These are phyloP conservation scores for Mayetiola destructor DNA, from an alignment of 2,888 invertebrate species.

Conservation along the genomic window DNA sequence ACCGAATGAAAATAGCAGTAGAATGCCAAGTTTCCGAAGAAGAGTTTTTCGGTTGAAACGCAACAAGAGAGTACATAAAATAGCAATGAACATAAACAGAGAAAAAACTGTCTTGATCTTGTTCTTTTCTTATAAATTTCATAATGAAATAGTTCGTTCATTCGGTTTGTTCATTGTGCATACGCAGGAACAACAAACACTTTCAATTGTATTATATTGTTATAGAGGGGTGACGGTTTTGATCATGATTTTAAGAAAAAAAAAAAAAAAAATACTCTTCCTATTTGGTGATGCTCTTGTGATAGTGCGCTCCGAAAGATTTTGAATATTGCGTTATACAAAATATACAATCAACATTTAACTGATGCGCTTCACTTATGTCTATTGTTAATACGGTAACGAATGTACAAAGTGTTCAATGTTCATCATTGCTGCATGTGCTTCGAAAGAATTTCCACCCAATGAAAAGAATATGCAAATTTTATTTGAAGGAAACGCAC, in stretches of 20 bases:
- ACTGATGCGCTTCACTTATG: slow-evolving; percentile 9
- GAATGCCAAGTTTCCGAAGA: no score
- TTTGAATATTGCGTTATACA: neutral
- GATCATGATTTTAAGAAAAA: neutral
- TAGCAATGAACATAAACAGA: neutral
- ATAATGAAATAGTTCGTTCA: no score
- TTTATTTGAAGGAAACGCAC: neutral
- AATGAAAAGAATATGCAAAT: slow-evolving; percentile 5
- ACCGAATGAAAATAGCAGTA: neutral
- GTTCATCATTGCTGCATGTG: neutral
- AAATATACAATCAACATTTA: neutral
- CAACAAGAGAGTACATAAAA: no score
- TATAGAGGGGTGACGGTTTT: slow-evolving; percentile 1
- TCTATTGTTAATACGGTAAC: neutral
- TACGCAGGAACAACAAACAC: slow-evolving; percentile 8
- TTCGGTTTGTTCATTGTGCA: neutral
- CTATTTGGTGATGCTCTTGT: no score
- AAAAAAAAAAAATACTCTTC: neutral
- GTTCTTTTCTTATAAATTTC: neutral
- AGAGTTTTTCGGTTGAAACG: no score
- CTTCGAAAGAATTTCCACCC: no score
- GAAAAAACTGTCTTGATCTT: neutral
- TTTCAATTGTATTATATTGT: no score
- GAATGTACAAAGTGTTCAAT: neutral
- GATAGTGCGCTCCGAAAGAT: no score